Evolutionary conservation across 2,113 vertebrate species (phyloP).

Genomic region (Columba livia): DNA sequence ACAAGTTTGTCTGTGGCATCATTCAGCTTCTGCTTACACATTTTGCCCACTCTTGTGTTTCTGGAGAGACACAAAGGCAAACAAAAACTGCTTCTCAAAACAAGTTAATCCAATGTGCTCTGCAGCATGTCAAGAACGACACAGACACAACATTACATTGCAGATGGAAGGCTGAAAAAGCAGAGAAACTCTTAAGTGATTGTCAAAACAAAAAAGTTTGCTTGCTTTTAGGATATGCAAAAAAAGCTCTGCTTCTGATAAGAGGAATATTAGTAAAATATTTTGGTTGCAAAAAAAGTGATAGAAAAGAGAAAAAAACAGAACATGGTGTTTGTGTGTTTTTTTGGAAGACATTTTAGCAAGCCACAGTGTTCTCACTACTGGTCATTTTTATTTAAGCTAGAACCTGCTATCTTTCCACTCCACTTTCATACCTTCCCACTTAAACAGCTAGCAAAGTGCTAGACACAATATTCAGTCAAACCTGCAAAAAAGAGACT

Average conservation of each 20-base stretch:
- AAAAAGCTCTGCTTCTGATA: background rate
- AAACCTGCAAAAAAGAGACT: background rate
- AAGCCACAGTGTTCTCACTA: background rate
- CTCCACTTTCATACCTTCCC: background rate
- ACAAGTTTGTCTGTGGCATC: background rate
- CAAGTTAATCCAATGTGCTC: background rate
- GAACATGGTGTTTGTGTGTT: background rate
- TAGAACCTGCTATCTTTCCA: background rate
- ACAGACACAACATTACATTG: background rate
- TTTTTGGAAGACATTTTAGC: background rate
- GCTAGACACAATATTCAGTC: background rate
- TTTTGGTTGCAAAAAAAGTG: background rate
- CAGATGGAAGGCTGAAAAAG: background rate
- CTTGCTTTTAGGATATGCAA: background rate
- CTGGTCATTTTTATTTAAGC: background rate
- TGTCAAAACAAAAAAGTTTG: background rate
- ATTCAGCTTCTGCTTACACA: background rate
- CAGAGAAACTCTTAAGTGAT: background rate
- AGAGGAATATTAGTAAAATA: background rate
- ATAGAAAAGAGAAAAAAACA: background rate
- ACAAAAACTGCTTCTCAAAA: background rate
- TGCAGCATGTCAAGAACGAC: background rate
- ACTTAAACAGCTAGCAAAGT: background rate
- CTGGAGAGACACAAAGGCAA: background rate
- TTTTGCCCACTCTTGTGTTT: background rate